Evolutionary conservation across 2,113 vertebrate species (phyloP).

Genomic region (Clarias magur): DNA sequence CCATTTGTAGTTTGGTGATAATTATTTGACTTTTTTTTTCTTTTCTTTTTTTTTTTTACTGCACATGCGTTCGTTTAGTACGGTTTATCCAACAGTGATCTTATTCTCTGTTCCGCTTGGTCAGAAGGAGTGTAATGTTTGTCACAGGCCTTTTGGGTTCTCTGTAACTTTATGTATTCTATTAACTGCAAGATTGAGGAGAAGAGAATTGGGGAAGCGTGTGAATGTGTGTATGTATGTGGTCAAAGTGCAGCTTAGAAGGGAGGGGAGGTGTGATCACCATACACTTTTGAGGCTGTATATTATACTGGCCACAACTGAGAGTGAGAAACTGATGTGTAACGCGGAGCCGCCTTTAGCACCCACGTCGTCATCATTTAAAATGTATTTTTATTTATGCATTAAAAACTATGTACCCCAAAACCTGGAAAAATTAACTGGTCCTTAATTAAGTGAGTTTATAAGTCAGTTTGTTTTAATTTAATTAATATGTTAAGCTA

Average conservation of each 20-base stretch:
- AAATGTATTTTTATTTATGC: not conserved
- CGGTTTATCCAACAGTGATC: not conserved
- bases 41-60: not conserved
- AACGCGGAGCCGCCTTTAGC: not conserved
- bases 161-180: not conserved
- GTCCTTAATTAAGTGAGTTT: not conserved
- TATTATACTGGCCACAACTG: not conserved
- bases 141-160: not conserved
- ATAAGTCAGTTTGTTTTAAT: not conserved
- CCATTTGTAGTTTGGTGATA: not conserved
- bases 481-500: not conserved
- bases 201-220: not conserved
- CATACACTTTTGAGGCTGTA: constrained; percentile 14
- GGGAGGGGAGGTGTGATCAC: not conserved
- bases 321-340: constrained; percentile 8
- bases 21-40: not conserved
- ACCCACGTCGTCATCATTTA: not conserved
- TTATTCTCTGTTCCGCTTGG: not conserved
- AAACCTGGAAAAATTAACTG: not conserved
- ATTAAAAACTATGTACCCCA: not conserved
- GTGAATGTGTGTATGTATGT: not conserved
- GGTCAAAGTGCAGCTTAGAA: not conserved
- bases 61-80: not conserved
- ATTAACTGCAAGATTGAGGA: not conserved
- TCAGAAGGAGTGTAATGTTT: not conserved